phyloP scores from a whole-genome alignment of 2,888 invertebrate species.

The Sphaerophoria taeniata region DNA sequence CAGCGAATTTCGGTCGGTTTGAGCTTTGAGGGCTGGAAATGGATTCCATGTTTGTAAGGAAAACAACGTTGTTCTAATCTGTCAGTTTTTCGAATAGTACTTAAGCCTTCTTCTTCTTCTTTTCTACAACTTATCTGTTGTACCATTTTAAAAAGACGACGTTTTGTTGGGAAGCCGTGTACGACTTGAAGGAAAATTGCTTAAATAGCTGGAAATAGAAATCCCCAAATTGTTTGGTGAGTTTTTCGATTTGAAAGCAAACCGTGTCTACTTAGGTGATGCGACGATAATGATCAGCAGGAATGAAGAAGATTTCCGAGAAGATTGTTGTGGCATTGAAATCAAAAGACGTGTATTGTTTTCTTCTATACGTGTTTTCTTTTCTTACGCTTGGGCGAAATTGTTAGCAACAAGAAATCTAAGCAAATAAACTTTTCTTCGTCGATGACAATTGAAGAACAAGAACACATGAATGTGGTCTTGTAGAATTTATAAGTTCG shows the following conservation, averaged over 20 bases:
- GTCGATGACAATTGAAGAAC: too few species aligned
- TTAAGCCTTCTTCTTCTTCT: neutral
- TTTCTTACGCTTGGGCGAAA: too few species aligned
- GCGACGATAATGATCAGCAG: neutral
- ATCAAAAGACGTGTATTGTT: too few species aligned
- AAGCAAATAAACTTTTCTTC: neutral
- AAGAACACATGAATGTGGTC: too few species aligned
- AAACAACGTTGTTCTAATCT: too few species aligned
- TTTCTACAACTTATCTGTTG: neutral
- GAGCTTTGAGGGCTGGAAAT: too few species aligned
- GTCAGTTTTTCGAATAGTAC: constrained; percentile 4
- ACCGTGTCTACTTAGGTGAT: constrained; percentile 5
- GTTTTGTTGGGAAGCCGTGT: constrained; percentile 38
- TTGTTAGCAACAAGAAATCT: too few species aligned
- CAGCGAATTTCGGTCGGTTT: too few species aligned
- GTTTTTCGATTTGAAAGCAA: neutral
- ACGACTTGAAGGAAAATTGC: constrained; percentile 45
- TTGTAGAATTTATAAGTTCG: too few species aligned
- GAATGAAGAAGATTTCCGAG: neutral
- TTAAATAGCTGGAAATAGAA: constrained; percentile 40
- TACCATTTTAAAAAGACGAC: constrained; percentile 1
- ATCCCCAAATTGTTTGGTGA: constrained; percentile 33
- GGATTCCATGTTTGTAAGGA: too few species aligned
- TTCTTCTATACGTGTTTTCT: too few species aligned
- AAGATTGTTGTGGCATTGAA: too few species aligned